These are phyloP conservation scores for Otolemur crassicaudatus DNA, from an alignment of 2,797 vertebrate species.

Conservation along the genomic window DNA sequence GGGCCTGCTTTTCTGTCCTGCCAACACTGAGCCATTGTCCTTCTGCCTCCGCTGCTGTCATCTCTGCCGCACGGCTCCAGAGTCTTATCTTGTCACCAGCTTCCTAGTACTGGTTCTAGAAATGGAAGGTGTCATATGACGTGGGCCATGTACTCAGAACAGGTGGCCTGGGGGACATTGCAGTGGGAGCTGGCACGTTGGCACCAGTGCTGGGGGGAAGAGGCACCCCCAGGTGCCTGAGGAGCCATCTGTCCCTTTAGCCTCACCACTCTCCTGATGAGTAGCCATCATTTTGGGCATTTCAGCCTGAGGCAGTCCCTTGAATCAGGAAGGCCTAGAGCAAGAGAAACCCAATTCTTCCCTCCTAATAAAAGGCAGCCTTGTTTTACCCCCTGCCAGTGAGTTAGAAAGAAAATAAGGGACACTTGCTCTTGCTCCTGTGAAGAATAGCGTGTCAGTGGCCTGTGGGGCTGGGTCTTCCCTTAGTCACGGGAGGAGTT, in stretches of 20 bases:
- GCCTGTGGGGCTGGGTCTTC: not conserved
- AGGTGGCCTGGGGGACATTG: accelerated
- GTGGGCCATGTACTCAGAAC: not conserved
- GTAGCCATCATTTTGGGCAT: not conserved
- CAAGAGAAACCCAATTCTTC: not conserved
- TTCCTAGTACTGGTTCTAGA: not conserved
- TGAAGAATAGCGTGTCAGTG: not conserved
- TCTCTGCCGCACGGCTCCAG: not conserved
- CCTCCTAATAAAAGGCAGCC: not conserved
- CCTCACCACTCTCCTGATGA: not conserved
- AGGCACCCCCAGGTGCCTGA: accelerated
- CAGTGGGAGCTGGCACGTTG: accelerated
- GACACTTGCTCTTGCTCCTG: not conserved
- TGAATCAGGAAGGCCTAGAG: not conserved
- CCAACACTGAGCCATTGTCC: not conserved
- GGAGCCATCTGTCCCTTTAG: accelerated
- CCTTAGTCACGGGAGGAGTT: not conserved
- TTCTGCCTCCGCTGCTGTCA: not conserved
- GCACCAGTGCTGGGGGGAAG: not conserved
- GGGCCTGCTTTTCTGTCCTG: not conserved
- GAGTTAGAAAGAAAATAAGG: too few species aligned
- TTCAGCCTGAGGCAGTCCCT: not conserved
- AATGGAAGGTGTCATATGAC: accelerated
- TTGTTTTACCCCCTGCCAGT: accelerated
- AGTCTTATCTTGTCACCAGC: not conserved